Conservation (phyloP, 2,113 vertebrate species). For the Sinocyclocheilus anophthalmus region DNA sequence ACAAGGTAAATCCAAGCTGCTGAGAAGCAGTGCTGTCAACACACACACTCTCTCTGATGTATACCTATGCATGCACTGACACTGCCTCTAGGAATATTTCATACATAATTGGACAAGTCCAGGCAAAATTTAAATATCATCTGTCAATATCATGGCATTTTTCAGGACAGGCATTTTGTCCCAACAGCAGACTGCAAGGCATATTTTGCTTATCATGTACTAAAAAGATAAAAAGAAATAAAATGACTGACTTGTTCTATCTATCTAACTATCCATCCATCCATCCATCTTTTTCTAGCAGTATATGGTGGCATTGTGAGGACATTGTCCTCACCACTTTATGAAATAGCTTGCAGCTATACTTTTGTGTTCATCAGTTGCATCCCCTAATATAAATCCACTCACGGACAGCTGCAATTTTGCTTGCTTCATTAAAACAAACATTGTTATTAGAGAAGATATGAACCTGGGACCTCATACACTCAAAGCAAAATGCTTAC, state of each 20-base stretch:
- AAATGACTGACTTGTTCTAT: neutral
- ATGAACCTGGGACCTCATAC: neutral
- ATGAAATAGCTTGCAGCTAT: neutral
- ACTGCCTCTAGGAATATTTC: neutral
- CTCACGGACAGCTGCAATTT: constrained; percentile 2
- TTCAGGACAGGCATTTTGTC: neutral
- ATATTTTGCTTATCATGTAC: neutral
- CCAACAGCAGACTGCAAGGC: neutral
- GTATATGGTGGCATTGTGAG: neutral
- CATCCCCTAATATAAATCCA: neutral
- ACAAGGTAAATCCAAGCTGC: constrained; percentile 42
- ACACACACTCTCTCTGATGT: neutral
- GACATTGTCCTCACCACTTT: neutral
- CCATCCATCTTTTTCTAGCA: neutral
- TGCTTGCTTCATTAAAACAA: constrained; percentile 17
- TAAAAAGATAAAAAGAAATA: neutral
- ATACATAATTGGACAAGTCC: neutral
- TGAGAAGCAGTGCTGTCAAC: constrained; percentile 13
- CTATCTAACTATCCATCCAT: neutral
- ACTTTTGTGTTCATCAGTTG: neutral
- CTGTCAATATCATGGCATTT: neutral
- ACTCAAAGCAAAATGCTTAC: neutral
- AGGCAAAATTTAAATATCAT: constrained; percentile 6
- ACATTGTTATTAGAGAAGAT: constrained; percentile 4
- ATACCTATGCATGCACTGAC: constrained; percentile 13